These are phyloP conservation scores for Hypercompe scribonia DNA, from an alignment of 2,888 invertebrate species.

Conservation along the genomic window DNA sequence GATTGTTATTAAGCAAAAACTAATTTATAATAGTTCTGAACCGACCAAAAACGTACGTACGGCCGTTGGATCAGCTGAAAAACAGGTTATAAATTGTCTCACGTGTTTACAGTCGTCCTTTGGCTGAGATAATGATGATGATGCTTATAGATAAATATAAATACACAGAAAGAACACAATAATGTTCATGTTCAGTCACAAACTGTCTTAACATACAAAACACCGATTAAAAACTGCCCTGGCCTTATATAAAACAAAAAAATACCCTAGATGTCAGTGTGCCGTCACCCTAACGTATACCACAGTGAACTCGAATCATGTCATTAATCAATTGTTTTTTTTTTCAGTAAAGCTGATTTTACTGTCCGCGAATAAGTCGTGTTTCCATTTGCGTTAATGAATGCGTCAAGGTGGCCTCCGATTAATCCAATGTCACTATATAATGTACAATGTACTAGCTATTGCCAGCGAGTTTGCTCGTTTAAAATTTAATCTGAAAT, in stretches of 20 bases:
- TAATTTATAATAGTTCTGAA: too few species aligned
- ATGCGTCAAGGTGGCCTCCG: constrained; percentile 78
- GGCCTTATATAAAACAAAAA: not conserved
- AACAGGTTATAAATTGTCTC: too few species aligned
- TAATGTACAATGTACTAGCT: constrained; percentile 34
- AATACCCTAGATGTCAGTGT: not conserved
- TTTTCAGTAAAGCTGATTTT: constrained; percentile 79
- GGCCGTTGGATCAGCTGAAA: too few species aligned
- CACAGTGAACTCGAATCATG: constrained; percentile 41
- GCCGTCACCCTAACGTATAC: constrained; percentile 23
- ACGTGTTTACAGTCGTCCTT: too few species aligned
- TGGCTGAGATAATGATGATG: too few species aligned
- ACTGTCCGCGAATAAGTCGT: constrained; percentile 72
- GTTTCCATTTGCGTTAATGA: constrained; percentile 81
- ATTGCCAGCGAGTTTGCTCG: too few species aligned
- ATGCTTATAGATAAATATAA: too few species aligned
- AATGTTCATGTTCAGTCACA: too few species aligned
- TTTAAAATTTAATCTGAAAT: not conserved
- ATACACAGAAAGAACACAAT: too few species aligned
- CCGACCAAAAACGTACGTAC: too few species aligned
- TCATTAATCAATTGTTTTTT: constrained; percentile 81
- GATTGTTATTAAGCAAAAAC: too few species aligned
- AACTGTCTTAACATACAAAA: too few species aligned
- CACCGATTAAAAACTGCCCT: not conserved
- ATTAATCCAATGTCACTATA: constrained; percentile 80